phyloP scores from a whole-genome alignment of 2,113 vertebrate genomes.

The Phoxinus phoxinus region DNA sequence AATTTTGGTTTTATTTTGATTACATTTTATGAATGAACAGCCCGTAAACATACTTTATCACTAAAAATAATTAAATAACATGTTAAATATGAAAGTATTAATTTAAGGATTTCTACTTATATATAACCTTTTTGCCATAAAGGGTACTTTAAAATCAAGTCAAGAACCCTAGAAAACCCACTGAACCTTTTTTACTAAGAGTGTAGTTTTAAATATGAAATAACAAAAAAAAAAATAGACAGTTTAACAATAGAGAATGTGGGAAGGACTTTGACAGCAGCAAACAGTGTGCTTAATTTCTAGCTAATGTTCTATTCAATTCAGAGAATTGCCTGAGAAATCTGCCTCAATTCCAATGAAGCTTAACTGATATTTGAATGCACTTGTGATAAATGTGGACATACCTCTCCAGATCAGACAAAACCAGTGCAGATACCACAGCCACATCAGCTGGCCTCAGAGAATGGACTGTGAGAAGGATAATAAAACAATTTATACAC shows the following conservation, averaged over 20 bases:
- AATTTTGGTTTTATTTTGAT: no score
- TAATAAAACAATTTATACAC: neutral
- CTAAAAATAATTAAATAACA: no score
- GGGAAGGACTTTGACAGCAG: neutral
- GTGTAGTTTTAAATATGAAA: neutral
- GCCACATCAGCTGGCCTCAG: conserved; percentile 56
- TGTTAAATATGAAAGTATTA: no score
- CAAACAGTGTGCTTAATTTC: neutral
- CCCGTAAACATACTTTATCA: no score
- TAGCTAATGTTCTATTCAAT: neutral
- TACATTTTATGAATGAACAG: no score
- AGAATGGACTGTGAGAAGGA: conserved; percentile 47
- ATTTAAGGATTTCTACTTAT: no score
- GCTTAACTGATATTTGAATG: neutral
- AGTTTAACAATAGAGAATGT: neutral
- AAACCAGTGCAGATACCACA: conserved; percentile 51
- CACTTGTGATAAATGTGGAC: neutral
- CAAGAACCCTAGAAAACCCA: no score
- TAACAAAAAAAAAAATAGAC: neutral
- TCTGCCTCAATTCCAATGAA: neutral
- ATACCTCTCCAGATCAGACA: conserved; percentile 50
- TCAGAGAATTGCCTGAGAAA: neutral
- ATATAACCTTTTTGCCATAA: no score
- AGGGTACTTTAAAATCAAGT: no score
- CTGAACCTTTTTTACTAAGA: no score